Evolutionary conservation across 2,113 vertebrate genomes (phyloP).

Genomic region (Gavialis gangeticus): DNA sequence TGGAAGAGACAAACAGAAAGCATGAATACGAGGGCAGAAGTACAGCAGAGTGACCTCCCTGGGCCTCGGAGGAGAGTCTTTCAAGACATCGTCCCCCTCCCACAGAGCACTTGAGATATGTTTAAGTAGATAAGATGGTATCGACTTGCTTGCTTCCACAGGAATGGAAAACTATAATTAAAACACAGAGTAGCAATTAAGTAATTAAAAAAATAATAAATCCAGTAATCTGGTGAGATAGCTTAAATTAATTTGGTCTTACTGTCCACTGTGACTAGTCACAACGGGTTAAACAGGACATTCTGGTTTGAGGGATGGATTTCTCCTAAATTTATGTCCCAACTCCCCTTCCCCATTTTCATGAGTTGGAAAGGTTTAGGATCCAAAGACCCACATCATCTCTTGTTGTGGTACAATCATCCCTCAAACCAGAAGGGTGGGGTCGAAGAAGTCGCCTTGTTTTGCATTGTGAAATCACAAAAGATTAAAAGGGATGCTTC

Average conservation of each 20-base stretch:
- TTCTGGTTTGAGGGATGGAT: too few species aligned
- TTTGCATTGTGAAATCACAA: background rate
- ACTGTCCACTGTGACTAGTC: background rate
- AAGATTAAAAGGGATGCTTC: background rate
- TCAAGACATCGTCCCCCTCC: background rate
- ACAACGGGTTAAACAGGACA: background rate
- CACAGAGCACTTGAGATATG: background rate
- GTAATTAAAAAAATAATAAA: background rate
- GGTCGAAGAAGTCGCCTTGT: too few species aligned
- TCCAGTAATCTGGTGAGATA: background rate
- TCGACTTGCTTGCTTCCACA: background rate
- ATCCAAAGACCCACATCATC: background rate
- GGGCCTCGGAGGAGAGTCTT: background rate
- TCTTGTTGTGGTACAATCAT: too few species aligned
- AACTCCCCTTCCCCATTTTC: background rate
- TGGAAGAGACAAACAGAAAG: constrained; percentile 67
- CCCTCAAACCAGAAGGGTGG: too few species aligned
- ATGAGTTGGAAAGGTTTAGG: background rate
- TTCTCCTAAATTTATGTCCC: too few species aligned
- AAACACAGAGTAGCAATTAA: background rate
- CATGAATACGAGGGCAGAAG: constrained; percentile 17
- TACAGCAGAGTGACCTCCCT: constrained; percentile 13
- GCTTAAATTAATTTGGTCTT: background rate
- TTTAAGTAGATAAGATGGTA: background rate
- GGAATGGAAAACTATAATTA: background rate